Evolutionary conservation across 1,140 invertebrate species (phyloP).

Genomic region (Trichogramma pretiosum): DNA sequence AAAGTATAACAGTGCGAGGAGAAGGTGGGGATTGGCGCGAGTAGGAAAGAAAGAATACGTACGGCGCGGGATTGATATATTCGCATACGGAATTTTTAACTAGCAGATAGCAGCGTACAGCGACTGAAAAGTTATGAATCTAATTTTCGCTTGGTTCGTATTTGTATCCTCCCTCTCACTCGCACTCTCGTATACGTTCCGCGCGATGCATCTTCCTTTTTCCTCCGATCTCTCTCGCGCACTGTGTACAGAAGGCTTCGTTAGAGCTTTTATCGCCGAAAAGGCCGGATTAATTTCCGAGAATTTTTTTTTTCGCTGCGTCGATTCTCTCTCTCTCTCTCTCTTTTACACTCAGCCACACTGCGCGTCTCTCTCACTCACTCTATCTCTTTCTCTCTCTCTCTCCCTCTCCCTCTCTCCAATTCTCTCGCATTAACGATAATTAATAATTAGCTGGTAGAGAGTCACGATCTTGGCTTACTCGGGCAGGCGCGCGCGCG

Average conservation of each 20-base stretch:
- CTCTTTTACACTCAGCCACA: neutral
- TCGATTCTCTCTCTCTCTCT: neutral
- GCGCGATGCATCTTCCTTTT: neutral
- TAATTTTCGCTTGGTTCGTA: slow-evolving; percentile 36
- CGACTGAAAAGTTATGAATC: slow-evolving; percentile 41
- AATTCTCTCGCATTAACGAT: too few relatives aligned
- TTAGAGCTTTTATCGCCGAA: slow-evolving; percentile 33
- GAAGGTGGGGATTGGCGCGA: too few relatives aligned
- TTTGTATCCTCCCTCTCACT: slow-evolving; percentile 30
- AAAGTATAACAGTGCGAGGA: too few relatives aligned
- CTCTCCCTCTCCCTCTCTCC: neutral
- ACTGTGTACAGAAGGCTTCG: slow-evolving; percentile 34
- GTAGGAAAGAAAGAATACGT: too few relatives aligned
- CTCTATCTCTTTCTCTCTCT: neutral
- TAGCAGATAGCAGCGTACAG: slow-evolving; percentile 19
- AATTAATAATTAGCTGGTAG: too few relatives aligned
- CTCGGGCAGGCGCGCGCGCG: too few relatives aligned
- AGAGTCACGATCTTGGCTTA: too few relatives aligned
- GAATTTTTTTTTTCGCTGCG: slow-evolving; percentile 13
- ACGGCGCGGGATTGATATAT: slow-evolving; percentile 15
- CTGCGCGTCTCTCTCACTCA: neutral
- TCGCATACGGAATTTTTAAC: slow-evolving; percentile 42
- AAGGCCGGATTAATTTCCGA: slow-evolving; percentile 34
- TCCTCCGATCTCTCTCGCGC: neutral
- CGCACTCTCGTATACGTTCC: slow-evolving; percentile 13